These are phyloP conservation scores for Brachionus rubens DNA, from an alignment of 1,140 invertebrate species.

Conservation along the genomic window DNA sequence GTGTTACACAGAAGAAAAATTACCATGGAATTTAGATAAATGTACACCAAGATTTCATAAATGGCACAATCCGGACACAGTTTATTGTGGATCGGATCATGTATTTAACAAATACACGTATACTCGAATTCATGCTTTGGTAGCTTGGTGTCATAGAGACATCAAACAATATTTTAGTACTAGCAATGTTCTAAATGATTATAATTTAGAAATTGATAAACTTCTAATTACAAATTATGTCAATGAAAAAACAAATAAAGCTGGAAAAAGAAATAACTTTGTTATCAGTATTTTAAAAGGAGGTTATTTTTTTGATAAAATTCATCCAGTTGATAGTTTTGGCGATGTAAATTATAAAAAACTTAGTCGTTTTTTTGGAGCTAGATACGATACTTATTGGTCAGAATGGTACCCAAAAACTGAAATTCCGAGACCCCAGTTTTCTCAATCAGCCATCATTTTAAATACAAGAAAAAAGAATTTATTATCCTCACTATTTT, in stretches of 20 bases:
- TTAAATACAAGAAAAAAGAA: too few species aligned
- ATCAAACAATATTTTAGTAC: not conserved
- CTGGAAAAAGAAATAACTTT: not conserved
- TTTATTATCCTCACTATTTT: too few species aligned
- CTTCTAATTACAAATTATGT: not conserved
- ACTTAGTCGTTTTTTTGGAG: not conserved
- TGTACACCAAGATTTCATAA: not conserved
- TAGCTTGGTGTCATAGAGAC: not conserved
- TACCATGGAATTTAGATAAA: not conserved
- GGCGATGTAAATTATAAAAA: not conserved
- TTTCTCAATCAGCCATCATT: too few species aligned
- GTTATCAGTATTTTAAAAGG: constrained; percentile 11
- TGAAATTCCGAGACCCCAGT: too few species aligned
- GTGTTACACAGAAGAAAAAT: not conserved
- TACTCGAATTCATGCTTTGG: not conserved
- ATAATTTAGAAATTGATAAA: not conserved
- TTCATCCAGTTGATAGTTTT: constrained; percentile 1
- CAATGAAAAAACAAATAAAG: not conserved
- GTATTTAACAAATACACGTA: not conserved
- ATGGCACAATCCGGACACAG: not conserved
- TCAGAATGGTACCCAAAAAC: not conserved
- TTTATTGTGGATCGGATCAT: not conserved
- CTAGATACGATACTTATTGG: not conserved
- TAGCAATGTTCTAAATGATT: not conserved
- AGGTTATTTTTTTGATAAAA: not conserved